A percentile compares a stretch with the other conserved stretches of the same genome.
phyloP scores from a whole-genome alignment of 2,113 vertebrate species.

The Eubucco bourcierii region DNA sequence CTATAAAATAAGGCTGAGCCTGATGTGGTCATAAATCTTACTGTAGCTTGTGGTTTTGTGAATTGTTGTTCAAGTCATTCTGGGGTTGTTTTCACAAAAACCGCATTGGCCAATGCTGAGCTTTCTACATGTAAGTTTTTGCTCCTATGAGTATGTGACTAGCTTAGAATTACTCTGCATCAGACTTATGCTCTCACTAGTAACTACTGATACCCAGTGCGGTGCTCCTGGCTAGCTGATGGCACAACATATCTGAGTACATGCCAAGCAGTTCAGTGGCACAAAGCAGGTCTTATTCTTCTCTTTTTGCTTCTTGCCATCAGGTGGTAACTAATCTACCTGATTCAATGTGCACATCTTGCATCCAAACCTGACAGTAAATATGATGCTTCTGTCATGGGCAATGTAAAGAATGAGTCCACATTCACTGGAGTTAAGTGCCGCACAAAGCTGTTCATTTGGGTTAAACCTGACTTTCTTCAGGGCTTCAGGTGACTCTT shows the following conservation, averaged over 20 bases:
- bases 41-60: not conserved
- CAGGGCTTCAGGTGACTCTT: not conserved
- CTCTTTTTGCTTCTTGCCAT: not conserved
- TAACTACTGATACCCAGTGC: not conserved
- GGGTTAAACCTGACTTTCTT: not conserved
- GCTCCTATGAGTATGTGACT: not conserved
- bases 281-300: not conserved
- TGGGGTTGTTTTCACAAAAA: slow-evolving; percentile 36
- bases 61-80: not conserved
- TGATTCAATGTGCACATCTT: not conserved
- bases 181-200: not conserved
- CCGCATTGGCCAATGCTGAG: not conserved
- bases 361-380: not conserved
- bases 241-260: accelerated
- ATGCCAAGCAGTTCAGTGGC: not conserved
- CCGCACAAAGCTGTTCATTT: not conserved
- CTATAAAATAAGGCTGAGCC: slow-evolving; percentile 59
- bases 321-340: not conserved
- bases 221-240: not conserved
- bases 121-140: slow-evolving; percentile 13
- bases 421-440: accelerated
- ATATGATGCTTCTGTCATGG: not conserved
- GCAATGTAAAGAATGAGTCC: not conserved
- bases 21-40: slow-evolving; percentile 27
- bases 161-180: not conserved